phyloP scores from a whole-genome alignment of 1,140 invertebrate genomes.

The Centruroides vittatus region DNA sequence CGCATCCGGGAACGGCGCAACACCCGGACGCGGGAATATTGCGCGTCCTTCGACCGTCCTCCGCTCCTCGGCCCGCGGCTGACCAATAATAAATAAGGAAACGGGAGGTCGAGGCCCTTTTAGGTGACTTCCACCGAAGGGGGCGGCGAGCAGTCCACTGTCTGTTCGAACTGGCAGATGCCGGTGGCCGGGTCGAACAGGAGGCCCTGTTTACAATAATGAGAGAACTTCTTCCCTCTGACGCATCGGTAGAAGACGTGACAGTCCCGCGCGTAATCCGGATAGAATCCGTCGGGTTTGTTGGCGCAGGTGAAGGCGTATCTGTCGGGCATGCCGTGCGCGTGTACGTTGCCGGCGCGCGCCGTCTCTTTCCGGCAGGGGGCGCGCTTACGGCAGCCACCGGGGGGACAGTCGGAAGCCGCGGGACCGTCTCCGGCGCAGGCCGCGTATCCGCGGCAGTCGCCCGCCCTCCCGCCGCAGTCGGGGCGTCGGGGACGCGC shows the following conservation, averaged over 20 bases:
- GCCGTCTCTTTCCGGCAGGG: no score
- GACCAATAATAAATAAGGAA: no score
- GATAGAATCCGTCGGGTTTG: constrained; percentile 15
- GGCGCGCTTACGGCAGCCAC: no score
- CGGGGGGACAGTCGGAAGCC: no score
- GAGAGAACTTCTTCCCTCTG: constrained; percentile 12
- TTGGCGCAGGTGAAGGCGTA: constrained; percentile 8
- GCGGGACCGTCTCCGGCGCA: no score
- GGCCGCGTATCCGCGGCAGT: background rate
- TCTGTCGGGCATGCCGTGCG: constrained; percentile 7
- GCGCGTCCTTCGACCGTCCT: no score
- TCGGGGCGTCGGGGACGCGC: background rate
- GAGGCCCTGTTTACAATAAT: constrained; percentile 14
- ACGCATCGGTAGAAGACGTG: constrained; percentile 16
- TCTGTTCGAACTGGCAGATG: constrained; percentile 17
- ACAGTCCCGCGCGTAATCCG: constrained; percentile 14
- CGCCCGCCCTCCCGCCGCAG: background rate
- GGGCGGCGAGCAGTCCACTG: constrained; percentile 14
- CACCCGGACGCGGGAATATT: no score
- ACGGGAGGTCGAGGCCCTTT: no score
- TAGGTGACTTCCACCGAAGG: background rate
- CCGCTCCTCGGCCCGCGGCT: no score
- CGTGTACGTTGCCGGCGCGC: background rate
- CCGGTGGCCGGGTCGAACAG: constrained; percentile 13
- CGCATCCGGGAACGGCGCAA: no score